These are phyloP conservation scores for Bombus consobrinus DNA, from an alignment of 1,140 invertebrate genomes.

Conservation along the genomic window DNA sequence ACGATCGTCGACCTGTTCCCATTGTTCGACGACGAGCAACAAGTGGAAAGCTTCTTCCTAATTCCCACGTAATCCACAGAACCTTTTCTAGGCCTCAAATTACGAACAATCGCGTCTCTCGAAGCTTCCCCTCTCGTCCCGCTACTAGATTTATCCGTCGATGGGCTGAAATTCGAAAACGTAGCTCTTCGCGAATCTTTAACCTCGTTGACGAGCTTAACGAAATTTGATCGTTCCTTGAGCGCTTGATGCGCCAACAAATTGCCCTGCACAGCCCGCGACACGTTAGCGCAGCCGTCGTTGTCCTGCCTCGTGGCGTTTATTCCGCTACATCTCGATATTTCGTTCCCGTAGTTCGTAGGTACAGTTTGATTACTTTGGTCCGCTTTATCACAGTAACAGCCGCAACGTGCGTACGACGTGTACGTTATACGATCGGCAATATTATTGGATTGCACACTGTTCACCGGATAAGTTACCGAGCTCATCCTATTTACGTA, in stretches of 20 bases:
- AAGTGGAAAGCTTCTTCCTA: constrained; percentile 29
- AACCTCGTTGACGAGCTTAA: neutral
- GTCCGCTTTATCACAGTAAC: constrained; percentile 67
- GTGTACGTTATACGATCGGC: constrained; percentile 50
- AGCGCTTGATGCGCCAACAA: neutral
- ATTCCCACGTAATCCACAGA: constrained; percentile 23
- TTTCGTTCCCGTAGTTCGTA: constrained; percentile 5
- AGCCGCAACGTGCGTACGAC: constrained; percentile 59
- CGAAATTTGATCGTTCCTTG: neutral
- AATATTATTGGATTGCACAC: constrained; percentile 7
- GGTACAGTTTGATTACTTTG: constrained; percentile 43
- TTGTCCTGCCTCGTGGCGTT: neutral
- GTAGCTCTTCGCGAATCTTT: neutral
- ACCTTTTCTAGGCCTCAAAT: constrained; percentile 47
- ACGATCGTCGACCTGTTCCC: neutral
- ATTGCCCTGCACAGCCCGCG: neutral
- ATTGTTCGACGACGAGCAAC: neutral
- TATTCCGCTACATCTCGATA: constrained; percentile 1
- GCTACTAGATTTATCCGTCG: neutral
- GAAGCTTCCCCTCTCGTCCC: neutral
- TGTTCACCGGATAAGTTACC: constrained; percentile 38
- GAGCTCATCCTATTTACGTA: constrained; percentile 59
- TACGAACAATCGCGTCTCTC: constrained; percentile 2
- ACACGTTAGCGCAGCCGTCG: neutral
- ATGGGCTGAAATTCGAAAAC: neutral